phyloP scores from a whole-genome alignment of 1,140 invertebrate species.

The Cotesia glomerata region DNA sequence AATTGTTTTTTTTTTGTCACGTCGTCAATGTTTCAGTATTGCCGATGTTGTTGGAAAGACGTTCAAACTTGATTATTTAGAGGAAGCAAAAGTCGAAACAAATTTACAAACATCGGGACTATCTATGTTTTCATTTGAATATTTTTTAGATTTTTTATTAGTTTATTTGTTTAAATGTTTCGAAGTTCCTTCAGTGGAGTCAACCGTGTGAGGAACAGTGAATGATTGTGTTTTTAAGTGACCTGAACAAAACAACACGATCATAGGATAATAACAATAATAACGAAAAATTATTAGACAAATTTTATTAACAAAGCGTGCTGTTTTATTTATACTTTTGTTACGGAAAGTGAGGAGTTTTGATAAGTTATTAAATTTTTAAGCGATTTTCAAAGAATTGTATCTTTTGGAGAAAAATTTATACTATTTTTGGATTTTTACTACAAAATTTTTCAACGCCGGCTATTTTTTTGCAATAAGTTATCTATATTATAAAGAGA shows the following conservation, averaged over 20 bases:
- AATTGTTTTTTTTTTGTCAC: slow-evolving; percentile 29
- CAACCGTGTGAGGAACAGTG: slow-evolving; percentile 61
- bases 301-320: slow-evolving; percentile 1
- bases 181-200: slow-evolving; percentile 55
- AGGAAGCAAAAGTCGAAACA: neutral
- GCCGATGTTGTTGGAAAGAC: neutral
- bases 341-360: too few species aligned
- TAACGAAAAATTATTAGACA: slow-evolving; percentile 20
- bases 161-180: slow-evolving; percentile 36
- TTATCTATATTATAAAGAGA: too few species aligned
- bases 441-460: too few species aligned
- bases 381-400: too few species aligned
- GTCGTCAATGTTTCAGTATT: slow-evolving; percentile 61
- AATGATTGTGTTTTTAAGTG: slow-evolving; percentile 60
- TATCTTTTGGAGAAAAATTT: too few species aligned
- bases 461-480: too few species aligned
- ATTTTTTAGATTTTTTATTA: slow-evolving; percentile 2
- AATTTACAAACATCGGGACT: slow-evolving; percentile 38
- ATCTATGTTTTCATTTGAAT: slow-evolving; percentile 30
- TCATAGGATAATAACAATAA: slow-evolving; percentile 56
- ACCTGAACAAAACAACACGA: slow-evolving; percentile 66
- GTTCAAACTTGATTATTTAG: too few species aligned
- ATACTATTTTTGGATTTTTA: too few species aligned
- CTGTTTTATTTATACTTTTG: neutral
- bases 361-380: too few species aligned